A percentile compares a stretch with the other conserved stretches of the same genome.
Evolutionary conservation across 1,140 invertebrate species (phyloP).

Genomic region (Bilobella aurantiaca): DNA sequence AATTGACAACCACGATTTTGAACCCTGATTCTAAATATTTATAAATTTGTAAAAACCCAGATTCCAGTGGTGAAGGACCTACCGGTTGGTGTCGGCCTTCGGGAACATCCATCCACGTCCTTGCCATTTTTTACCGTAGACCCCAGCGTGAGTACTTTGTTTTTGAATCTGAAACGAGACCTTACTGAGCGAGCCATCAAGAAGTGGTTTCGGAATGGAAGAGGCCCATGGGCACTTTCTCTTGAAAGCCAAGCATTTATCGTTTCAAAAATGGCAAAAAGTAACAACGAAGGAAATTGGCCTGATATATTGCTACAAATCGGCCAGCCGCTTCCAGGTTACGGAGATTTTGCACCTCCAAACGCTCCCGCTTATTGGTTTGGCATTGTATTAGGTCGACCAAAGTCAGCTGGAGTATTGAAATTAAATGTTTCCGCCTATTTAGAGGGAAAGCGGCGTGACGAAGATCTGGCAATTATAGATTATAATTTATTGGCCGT

Average conservation of each 20-base stretch:
- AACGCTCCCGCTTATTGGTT: neutral
- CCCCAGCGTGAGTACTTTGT: neutral
- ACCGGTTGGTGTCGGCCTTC: constrained; percentile 29
- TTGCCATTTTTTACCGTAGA: neutral
- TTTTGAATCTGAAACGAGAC: neutral
- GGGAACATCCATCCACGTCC: neutral
- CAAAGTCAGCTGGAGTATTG: neutral
- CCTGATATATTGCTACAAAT: neutral
- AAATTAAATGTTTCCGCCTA: neutral
- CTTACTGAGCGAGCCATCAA: neutral
- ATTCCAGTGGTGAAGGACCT: neutral
- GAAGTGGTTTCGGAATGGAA: neutral
- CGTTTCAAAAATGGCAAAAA: neutral
- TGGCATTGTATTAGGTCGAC: neutral
- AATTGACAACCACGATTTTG: no score
- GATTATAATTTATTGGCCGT: neutral
- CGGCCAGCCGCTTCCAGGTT: neutral
- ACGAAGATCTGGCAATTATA: neutral
- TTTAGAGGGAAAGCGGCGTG: neutral
- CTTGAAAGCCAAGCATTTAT: neutral
- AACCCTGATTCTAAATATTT: neutral
- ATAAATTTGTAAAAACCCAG: neutral
- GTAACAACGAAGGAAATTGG: neutral
- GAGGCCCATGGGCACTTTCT: neutral
- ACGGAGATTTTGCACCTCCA: neutral